phyloP scores from a whole-genome alignment of 2,113 vertebrate species.

The Galeopterus variegatus region DNA sequence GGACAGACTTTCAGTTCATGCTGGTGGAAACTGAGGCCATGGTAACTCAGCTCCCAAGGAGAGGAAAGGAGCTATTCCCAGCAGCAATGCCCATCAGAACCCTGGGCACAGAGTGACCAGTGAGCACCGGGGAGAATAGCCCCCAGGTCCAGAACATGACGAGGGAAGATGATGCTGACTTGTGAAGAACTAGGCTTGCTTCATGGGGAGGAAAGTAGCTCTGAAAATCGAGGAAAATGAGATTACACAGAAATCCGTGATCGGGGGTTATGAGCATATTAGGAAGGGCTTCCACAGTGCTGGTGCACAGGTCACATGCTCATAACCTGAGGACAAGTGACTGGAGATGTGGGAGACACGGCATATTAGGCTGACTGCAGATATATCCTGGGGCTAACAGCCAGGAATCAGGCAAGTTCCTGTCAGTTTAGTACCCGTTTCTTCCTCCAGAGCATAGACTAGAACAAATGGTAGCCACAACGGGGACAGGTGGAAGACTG shows the following conservation, averaged over 20 bases:
- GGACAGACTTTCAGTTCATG: not conserved
- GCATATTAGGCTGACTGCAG: not conserved
- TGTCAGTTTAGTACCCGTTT: not conserved
- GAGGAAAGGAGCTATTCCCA: not conserved
- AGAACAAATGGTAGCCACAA: not conserved
- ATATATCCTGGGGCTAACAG: rapidly evolving
- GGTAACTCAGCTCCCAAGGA: not conserved
- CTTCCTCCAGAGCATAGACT: not conserved
- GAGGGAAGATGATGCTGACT: rapidly evolving
- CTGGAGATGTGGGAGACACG: rapidly evolving
- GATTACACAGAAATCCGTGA: too few relatives aligned
- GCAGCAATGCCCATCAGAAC: not conserved
- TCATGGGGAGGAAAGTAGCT: not conserved
- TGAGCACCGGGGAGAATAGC: too few relatives aligned
- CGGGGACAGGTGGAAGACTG: not conserved
- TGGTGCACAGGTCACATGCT: not conserved
- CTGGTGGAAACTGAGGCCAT: not conserved
- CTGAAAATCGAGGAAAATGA: not conserved
- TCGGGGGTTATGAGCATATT: rapidly evolving
- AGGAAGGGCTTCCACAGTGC: rapidly evolving
- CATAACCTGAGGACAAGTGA: too few relatives aligned
- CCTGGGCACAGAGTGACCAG: too few relatives aligned
- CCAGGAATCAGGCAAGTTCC: not conserved
- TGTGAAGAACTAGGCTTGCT: not conserved
- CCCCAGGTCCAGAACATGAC: not conserved